Evolutionary conservation across 2,888 invertebrate genomes (phyloP).

Genomic region (Camptogramma bilineatum): DNA sequence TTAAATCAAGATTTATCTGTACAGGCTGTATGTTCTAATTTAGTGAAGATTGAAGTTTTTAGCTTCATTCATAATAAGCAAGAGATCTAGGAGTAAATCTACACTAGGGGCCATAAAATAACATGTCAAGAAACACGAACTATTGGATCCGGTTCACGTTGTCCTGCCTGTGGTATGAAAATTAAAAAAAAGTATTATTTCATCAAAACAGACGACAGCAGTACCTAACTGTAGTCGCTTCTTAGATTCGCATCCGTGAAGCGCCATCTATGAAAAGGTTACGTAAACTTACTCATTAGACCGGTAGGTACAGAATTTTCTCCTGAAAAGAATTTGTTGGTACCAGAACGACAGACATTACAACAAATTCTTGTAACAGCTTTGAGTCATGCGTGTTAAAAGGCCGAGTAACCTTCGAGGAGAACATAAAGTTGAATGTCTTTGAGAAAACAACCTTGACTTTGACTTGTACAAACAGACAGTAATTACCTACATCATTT

Average conservation of each 20-base stretch:
- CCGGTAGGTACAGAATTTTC: constrained; percentile 5
- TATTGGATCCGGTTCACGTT: too few relatives aligned
- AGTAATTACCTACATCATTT: neutral
- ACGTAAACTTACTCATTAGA: constrained; percentile 5
- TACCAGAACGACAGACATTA: constrained; percentile 12
- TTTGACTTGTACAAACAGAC: constrained; percentile 5
- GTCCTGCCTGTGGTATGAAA: too few relatives aligned
- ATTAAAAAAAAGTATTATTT: too few relatives aligned
- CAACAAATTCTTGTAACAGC: constrained; percentile 7
- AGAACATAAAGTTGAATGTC: constrained; percentile 4
- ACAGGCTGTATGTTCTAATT: too few relatives aligned
- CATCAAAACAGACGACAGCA: too few relatives aligned
- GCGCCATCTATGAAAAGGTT: constrained; percentile 22
- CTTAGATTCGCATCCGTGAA: neutral
- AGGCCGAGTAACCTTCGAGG: constrained; percentile 6
- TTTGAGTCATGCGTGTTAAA: neutral
- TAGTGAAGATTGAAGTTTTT: too few relatives aligned
- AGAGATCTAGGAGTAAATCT: too few relatives aligned
- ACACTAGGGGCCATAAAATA: too few relatives aligned
- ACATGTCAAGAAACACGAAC: too few relatives aligned
- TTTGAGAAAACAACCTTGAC: constrained; percentile 27
- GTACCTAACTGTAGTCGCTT: neutral
- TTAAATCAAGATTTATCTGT: neutral
- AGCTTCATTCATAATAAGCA: too few relatives aligned
- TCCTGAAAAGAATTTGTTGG: constrained; percentile 10